A percentile compares a stretch with the other conserved stretches of the same genome.
Conservation (phyloP, 2,113 vertebrate genomes). For the Fregetta grallaria region DNA sequence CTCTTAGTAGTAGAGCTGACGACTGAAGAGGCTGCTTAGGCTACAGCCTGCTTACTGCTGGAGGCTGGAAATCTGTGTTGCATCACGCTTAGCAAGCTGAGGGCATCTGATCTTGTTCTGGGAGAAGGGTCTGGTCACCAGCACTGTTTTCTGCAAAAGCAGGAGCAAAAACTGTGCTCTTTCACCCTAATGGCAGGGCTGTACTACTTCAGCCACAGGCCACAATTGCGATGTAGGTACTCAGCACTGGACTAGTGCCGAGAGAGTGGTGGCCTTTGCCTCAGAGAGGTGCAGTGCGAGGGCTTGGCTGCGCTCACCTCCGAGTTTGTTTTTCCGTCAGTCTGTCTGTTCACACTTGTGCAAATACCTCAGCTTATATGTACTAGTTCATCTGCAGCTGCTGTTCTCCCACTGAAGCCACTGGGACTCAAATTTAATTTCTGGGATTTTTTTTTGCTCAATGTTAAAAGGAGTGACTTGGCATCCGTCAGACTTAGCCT, state of each 20-base stretch:
- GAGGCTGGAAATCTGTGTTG: too few relatives aligned
- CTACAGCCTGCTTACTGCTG: neutral
- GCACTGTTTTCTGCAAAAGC: neutral
- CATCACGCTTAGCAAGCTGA: neutral
- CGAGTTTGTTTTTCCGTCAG: neutral
- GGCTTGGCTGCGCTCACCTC: neutral
- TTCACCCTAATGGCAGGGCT: neutral
- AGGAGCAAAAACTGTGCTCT: neutral
- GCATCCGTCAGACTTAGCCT: neutral
- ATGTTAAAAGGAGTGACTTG: neutral
- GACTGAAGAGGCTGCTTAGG: too few relatives aligned
- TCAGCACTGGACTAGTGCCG: neutral
- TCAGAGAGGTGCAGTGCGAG: neutral
- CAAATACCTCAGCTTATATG: neutral
- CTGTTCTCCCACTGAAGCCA: neutral
- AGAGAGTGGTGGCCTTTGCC: neutral
- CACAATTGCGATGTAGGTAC: fast-evolving
- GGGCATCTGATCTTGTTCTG: neutral
- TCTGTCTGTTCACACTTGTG: neutral
- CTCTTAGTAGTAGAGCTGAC: neutral
- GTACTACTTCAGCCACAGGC: neutral
- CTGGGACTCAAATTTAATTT: neutral
- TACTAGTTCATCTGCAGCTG: neutral
- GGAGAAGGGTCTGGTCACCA: neutral
- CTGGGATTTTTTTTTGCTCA: neutral